phyloP scores from a whole-genome alignment of 2,888 invertebrate species.

The Congeria kusceri region DNA sequence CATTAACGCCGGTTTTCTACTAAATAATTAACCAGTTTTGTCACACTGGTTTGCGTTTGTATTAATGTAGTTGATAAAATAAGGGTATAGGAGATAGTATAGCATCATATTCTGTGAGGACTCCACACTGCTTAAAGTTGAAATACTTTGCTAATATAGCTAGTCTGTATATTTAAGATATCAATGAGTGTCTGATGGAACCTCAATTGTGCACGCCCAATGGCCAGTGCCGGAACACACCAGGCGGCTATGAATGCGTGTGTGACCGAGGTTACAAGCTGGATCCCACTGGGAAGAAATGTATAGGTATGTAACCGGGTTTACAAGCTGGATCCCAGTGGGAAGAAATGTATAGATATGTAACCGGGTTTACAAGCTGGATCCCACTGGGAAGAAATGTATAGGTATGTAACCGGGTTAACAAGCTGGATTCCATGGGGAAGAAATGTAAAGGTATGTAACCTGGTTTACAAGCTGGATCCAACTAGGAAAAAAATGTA shows the following conservation, averaged over 20 bases:
- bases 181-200: conserved; percentile 27
- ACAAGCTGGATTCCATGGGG: conserved; percentile 1
- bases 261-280: conserved; percentile 25
- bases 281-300: conserved; percentile 5
- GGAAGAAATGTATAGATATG: conserved; percentile 25
- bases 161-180: too few relatives aligned
- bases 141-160: too few relatives aligned
- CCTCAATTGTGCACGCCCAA: conserved; percentile 10
- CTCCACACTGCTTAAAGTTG: too few relatives aligned
- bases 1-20: too few relatives aligned
- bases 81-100: too few relatives aligned
- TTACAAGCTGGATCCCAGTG: conserved; percentile 8
- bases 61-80: too few relatives aligned
- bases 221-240: conserved; percentile 19
- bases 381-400: conserved; percentile 11
- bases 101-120: too few relatives aligned
- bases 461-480: conserved; percentile 8
- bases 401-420: conserved; percentile 22
- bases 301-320: conserved; percentile 28
- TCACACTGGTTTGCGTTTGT: too few relatives aligned
- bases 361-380: conserved; percentile 7
- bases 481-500: conserved; percentile 15
- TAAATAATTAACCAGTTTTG: too few relatives aligned
- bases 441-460: conserved; percentile 28
- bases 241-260: conserved; percentile 23